Evolutionary conservation across 2,797 vertebrate species (phyloP).

Genomic region (Periparus ater): DNA sequence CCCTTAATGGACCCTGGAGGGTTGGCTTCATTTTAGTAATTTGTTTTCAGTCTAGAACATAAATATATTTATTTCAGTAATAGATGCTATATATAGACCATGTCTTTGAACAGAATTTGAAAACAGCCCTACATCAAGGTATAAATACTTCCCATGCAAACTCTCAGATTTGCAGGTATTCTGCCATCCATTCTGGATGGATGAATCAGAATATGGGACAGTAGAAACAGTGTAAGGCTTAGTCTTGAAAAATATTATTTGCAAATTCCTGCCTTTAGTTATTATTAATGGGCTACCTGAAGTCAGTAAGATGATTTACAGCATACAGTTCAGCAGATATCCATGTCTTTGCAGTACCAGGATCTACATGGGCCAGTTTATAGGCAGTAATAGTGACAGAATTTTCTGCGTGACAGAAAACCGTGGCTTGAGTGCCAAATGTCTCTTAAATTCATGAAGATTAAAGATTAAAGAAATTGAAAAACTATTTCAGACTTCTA

Average conservation of each 20-base stretch:
- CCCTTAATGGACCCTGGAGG: fast-evolving
- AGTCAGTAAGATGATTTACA: not conserved
- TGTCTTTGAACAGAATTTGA: not conserved
- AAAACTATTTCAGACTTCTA: not conserved
- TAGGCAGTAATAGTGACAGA: not conserved
- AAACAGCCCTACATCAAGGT: not conserved
- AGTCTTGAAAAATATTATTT: not conserved
- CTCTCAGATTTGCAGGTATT: not conserved
- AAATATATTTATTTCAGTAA: not conserved
- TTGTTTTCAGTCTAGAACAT: not conserved
- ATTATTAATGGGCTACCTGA: not conserved
- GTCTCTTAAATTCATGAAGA: not conserved
- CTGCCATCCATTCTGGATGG: not conserved
- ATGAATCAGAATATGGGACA: not conserved
- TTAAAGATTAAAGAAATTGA: not conserved
- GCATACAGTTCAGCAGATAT: not conserved
- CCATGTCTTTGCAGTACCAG: not conserved
- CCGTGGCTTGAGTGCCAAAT: not conserved
- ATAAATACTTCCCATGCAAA: not conserved
- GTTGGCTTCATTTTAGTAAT: not conserved
- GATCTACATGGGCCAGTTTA: not conserved
- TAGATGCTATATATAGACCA: not conserved
- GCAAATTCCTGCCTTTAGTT: not conserved
- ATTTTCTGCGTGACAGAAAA: not conserved
- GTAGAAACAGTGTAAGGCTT: not conserved